phyloP scores from a whole-genome alignment of 2,797 vertebrate species.

The Gallirallus australis region DNA sequence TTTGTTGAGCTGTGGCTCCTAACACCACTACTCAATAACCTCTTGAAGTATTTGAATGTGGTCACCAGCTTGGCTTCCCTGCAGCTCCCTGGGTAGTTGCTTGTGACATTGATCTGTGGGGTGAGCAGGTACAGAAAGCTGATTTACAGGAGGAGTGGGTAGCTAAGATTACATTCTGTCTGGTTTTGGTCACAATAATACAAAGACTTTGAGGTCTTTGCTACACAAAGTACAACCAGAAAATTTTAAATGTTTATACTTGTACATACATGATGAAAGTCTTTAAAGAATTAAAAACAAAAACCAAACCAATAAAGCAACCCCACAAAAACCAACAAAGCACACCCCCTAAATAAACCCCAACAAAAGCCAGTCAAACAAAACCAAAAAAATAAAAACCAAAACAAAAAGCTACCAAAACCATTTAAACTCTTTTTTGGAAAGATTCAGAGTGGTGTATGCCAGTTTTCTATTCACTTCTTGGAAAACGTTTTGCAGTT shows the following conservation, averaged over 20 bases:
- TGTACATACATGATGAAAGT: fast-evolving
- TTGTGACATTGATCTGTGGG: constrained; percentile 47
- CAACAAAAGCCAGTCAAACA: background rate
- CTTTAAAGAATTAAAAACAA: background rate
- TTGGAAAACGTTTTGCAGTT: constrained; percentile 60
- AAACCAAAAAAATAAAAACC: background rate
- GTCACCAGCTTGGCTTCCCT: constrained; percentile 59
- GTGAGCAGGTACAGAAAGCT: background rate
- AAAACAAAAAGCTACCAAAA: background rate
- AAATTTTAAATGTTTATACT: background rate
- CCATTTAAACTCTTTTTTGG: background rate
- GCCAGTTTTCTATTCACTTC: constrained; percentile 41
- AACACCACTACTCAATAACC: constrained; percentile 17
- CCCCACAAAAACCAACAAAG: background rate
- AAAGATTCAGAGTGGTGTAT: constrained; percentile 3
- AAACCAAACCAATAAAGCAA: background rate
- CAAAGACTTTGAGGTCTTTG: background rate
- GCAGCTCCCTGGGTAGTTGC: constrained; percentile 40
- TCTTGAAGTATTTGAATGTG: constrained; percentile 19
- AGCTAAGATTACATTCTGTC: constrained; percentile 17
- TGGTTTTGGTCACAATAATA: background rate
- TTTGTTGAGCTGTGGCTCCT: constrained; percentile 37
- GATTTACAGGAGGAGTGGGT: constrained; percentile 44
- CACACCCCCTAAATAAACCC: no score
- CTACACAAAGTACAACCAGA: background rate